Conservation (phyloP, 2,113 vertebrate genomes). For the Anhinga anhinga region DNA sequence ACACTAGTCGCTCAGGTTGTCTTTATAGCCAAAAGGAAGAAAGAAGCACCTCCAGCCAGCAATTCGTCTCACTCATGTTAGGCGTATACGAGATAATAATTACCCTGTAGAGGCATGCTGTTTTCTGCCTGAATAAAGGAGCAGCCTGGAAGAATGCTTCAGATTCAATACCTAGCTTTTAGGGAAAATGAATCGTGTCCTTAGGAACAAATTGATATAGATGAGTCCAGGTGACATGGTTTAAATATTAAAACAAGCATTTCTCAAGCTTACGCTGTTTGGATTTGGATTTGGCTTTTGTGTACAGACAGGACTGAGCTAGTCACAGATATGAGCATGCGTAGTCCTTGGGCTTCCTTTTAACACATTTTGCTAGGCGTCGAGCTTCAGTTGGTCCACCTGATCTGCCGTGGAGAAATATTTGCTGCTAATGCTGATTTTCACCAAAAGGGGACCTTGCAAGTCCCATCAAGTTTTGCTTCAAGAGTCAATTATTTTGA, state of each 20-base stretch:
- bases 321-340: neutral
- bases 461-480: neutral
- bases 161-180: neutral
- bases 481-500: neutral
- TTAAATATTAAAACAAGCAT: neutral
- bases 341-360: neutral
- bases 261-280: neutral
- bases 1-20: neutral
- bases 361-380: neutral
- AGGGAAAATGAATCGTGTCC: neutral
- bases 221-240: neutral
- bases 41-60: slow-evolving; percentile 10
- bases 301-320: neutral
- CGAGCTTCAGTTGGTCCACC: neutral
- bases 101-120: neutral
- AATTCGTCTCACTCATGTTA: neutral
- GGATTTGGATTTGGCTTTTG: neutral
- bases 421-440: neutral
- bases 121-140: neutral
- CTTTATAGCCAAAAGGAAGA: neutral
- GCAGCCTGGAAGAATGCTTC: neutral
- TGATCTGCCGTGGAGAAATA: neutral
- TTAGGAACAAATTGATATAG: neutral
- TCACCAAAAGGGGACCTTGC: neutral
- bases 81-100: neutral